Percentiles rank a stretch among this genome's conserved stretches.
These are phyloP conservation scores for Solenopsis invicta DNA, from an alignment of 1,140 invertebrate genomes.

Conservation along the genomic window DNA sequence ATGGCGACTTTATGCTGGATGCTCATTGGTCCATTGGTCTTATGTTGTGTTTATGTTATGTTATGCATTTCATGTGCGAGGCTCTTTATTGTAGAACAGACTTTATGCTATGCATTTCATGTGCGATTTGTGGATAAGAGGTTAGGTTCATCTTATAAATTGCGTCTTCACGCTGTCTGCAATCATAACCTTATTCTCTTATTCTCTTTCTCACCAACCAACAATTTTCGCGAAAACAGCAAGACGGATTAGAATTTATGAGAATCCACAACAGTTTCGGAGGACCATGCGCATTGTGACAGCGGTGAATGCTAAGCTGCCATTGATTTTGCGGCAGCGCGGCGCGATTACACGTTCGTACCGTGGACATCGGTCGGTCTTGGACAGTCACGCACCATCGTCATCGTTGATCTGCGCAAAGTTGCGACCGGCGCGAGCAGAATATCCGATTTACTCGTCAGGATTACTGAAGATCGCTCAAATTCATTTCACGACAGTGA, in stretches of 20 bases:
- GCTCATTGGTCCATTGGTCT: no score
- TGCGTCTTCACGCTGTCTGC: no score
- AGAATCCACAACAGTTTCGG: not conserved
- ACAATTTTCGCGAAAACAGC: not conserved
- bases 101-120: no score
- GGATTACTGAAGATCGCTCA: constrained; percentile 45
- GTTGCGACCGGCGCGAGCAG: constrained; percentile 25
- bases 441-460: constrained; percentile 13
- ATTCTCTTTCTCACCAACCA: not conserved
- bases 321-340: constrained; percentile 72
- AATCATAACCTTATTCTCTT: not conserved
- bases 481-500: constrained; percentile 59
- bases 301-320: constrained; percentile 71
- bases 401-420: constrained; percentile 53
- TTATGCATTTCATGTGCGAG: no score
- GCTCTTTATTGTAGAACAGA: no score
- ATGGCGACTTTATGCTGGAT: no score
- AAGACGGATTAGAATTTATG: constrained; percentile 21
- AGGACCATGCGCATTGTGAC: constrained; percentile 67
- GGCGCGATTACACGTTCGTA: constrained; percentile 64
- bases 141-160: no score
- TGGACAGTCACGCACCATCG: constrained; percentile 14
- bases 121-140: no score
- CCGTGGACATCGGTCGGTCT: constrained; percentile 51
- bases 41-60: no score